Percentiles rank a stretch among this genome's conserved stretches.
Evolutionary conservation across 2,797 vertebrate genomes (phyloP).

Genomic region (Acropternis orthonyx): DNA sequence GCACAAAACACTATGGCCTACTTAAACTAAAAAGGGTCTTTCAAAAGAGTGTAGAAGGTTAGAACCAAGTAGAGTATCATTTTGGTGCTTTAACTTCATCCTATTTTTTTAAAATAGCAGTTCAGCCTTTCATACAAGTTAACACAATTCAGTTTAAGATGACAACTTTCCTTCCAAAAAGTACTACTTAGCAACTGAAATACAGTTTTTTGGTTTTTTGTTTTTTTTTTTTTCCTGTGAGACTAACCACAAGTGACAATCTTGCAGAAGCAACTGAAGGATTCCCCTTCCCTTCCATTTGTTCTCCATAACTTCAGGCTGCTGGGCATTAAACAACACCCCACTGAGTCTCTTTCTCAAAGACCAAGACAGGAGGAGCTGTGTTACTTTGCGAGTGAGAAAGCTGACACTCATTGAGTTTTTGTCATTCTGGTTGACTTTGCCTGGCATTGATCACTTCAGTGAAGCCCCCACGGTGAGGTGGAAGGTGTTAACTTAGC

Average conservation of each 20-base stretch:
- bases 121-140: neutral
- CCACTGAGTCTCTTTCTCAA: neutral
- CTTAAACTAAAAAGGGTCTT: neutral
- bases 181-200: too few relatives aligned
- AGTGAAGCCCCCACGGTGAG: fast-evolving
- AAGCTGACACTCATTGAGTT: fast-evolving
- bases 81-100: neutral
- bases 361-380: neutral
- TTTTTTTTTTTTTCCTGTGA: neutral
- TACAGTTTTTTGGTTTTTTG: too few relatives aligned
- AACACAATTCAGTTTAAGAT: neutral
- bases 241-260: neutral
- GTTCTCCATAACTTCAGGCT: neutral
- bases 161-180: neutral
- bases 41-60: neutral
- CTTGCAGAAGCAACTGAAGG: neutral
- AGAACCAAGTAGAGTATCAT: neutral
- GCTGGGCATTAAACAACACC: neutral
- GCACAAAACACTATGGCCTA: neutral
- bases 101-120: neutral
- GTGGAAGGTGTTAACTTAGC: neutral
- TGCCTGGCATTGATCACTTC: fast-evolving
- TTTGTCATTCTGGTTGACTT: neutral
- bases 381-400: fast-evolving
- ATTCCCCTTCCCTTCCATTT: neutral